Evolutionary conservation across 2,113 vertebrate genomes (phyloP).

Genomic region (Gnathonemus longibarbis): DNA sequence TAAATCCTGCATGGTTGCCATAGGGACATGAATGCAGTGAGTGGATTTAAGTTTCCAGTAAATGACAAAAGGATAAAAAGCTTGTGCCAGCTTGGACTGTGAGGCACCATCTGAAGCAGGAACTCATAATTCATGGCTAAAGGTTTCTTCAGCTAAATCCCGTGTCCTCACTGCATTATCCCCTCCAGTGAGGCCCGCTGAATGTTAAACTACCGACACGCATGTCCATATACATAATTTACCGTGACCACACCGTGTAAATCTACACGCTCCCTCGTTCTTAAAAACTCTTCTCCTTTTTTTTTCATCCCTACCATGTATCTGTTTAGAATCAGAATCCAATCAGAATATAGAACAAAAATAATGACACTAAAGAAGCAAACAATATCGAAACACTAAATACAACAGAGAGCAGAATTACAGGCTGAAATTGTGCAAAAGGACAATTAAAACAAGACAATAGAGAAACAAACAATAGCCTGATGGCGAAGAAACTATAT

Average conservation of each 20-base stretch:
- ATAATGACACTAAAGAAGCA: neutral
- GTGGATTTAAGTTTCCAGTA: neutral
- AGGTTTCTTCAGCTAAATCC: neutral
- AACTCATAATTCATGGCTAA: neutral
- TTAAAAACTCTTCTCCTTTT: neutral
- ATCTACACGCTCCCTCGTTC: neutral
- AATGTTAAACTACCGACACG: neutral
- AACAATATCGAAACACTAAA: neutral
- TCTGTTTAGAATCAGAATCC: neutral
- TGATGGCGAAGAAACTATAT: neutral
- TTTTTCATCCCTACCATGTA: neutral
- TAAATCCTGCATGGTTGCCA: neutral
- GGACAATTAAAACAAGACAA: too few species aligned
- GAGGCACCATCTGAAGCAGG: neutral
- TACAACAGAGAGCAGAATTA: neutral
- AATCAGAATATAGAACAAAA: neutral
- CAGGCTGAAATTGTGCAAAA: neutral
- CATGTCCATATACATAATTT: neutral
- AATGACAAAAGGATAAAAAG: neutral
- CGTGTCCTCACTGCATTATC: neutral
- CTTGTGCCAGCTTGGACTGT: neutral
- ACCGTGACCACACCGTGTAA: neutral
- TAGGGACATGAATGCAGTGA: neutral
- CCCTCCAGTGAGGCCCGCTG: neutral
- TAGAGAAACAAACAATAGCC: neutral